Conservation (phyloP, 2,113 vertebrate species). For the Megaleporinus macrocephalus region DNA sequence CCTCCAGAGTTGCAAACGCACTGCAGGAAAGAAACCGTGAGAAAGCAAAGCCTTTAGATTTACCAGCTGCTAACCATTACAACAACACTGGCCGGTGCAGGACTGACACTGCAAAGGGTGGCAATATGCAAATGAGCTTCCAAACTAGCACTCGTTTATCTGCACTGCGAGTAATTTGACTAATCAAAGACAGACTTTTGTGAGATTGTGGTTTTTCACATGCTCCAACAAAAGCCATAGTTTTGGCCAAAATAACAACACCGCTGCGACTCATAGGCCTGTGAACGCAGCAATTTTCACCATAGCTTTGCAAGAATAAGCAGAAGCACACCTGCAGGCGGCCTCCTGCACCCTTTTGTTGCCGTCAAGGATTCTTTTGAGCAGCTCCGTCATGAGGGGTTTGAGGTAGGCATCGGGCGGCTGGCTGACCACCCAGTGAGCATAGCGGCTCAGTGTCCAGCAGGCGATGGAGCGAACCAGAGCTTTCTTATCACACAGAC, state of each 20-base stretch:
- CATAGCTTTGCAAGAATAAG: not conserved
- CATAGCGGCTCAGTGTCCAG: slow-evolving; percentile 95
- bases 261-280: too few relatives aligned
- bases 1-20: slow-evolving; percentile 93
- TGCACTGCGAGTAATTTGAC: not conserved
- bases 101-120: not conserved
- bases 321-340: slow-evolving; percentile 85
- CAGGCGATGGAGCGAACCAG: slow-evolving; percentile 93
- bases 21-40: slow-evolving; percentile 63
- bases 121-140: not conserved
- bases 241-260: too few relatives aligned
- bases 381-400: slow-evolving; percentile 93
- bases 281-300: too few relatives aligned
- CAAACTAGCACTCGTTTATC: not conserved
- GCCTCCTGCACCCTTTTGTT: slow-evolving; percentile 96
- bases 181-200: too few relatives aligned
- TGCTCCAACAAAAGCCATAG: too few relatives aligned
- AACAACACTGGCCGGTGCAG: too few relatives aligned
- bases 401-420: slow-evolving; percentile 92
- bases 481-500: slow-evolving; percentile 91
- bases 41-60: not conserved
- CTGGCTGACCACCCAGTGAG: slow-evolving; percentile 96
- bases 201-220: too few relatives aligned
- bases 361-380: slow-evolving; percentile 92
- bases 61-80: not conserved